phyloP scores from a whole-genome alignment of 2,888 invertebrate species.

The Limnephilus lunatus region DNA sequence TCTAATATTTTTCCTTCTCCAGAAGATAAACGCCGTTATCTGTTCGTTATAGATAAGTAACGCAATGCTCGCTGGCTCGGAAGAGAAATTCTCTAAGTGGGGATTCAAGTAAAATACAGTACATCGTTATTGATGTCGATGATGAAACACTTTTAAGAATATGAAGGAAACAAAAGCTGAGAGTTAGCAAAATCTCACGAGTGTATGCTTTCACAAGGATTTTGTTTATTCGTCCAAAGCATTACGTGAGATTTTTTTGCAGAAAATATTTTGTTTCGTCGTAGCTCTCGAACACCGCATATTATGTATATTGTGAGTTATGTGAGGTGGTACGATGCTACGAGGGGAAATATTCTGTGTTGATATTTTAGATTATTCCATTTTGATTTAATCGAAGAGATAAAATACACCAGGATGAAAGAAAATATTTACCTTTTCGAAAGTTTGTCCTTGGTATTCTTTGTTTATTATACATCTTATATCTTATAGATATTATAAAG shows the following conservation, averaged over 20 bases:
- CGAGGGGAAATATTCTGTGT: neutral
- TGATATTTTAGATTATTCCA: neutral
- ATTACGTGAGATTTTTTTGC: neutral
- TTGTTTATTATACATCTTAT: no score
- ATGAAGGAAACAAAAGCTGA: neutral
- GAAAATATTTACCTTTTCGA: neutral
- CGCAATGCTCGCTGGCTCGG: slow-evolving; percentile 21
- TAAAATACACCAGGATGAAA: neutral
- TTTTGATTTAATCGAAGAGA: neutral
- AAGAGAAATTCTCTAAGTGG: slow-evolving; percentile 7
- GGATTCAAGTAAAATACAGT: neutral
- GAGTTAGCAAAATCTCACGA: neutral
- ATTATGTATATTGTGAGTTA: neutral
- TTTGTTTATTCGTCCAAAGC: neutral
- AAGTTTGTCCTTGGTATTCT: neutral
- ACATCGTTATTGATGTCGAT: slow-evolving; percentile 27
- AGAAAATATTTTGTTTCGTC: neutral
- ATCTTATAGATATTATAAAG: no score
- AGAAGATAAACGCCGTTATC: slow-evolving; percentile 38
- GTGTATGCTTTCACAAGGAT: neutral
- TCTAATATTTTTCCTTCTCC: slow-evolving; percentile 10
- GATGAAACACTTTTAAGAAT: slow-evolving; percentile 17
- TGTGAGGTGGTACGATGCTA: neutral
- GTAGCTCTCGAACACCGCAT: neutral
- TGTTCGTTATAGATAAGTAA: slow-evolving; percentile 37